phyloP scores from a whole-genome alignment of 2,113 vertebrate genomes.

The Psilopogon haemacephalus region DNA sequence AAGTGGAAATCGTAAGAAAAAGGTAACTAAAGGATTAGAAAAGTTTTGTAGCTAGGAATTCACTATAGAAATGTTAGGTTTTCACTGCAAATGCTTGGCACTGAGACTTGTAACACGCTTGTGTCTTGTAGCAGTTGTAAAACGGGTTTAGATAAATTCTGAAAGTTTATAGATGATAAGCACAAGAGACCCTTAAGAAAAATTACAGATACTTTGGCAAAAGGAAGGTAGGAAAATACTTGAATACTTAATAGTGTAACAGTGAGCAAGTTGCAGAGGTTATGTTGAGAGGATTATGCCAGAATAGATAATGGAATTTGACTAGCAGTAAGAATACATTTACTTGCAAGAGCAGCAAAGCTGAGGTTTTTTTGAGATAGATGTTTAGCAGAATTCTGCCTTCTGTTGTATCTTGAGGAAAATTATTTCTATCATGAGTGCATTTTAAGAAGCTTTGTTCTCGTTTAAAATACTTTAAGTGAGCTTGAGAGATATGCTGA shows the following conservation, averaged over 20 bases:
- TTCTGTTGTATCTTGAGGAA: not conserved
- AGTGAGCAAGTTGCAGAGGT: not conserved
- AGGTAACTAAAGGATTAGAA: conserved; percentile 74
- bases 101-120: not conserved
- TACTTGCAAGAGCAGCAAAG: not conserved
- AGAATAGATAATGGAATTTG: not conserved
- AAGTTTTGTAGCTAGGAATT: not conserved
- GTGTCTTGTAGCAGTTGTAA: not conserved
- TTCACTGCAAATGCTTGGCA: not conserved
- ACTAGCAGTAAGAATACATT: not conserved
- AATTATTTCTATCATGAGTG: not conserved
- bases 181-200: not conserved
- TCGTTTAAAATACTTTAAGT: not conserved
- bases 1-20: conserved; percentile 97
- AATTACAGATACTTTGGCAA: not conserved
- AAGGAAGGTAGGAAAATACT: not conserved
- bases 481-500: rapidly evolving
- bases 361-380: not conserved
- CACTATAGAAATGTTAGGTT: not conserved
- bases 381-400: not conserved
- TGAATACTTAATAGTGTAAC: not conserved
- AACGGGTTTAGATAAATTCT: not conserved
- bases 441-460: not conserved
- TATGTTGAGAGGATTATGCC: not conserved
- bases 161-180: not conserved